phyloP scores from a whole-genome alignment of 2,113 vertebrate genomes.

The Panurus biarmicus region DNA sequence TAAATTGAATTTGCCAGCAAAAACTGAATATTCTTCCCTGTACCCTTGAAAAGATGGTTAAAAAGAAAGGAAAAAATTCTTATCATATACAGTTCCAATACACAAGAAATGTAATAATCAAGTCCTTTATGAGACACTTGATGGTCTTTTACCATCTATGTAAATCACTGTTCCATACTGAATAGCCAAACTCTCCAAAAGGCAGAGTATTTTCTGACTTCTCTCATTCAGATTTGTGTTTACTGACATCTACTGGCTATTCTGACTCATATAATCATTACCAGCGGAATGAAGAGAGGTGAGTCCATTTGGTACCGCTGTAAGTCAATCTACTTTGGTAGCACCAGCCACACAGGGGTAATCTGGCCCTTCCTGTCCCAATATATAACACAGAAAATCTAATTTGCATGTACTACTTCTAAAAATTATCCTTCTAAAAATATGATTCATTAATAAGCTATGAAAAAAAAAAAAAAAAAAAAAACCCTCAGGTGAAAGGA shows the following conservation, averaged over 20 bases:
- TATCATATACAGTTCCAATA: background rate
- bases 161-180: background rate
- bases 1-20: background rate
- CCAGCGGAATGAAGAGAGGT: background rate
- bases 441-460: background rate
- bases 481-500: background rate
- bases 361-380: background rate
- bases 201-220: background rate
- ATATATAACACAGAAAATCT: background rate
- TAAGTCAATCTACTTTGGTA: background rate
- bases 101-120: background rate
- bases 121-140: background rate
- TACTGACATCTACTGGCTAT: slow-evolving; percentile 56
- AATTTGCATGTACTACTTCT: background rate
- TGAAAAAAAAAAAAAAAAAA: no score
- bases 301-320: background rate
- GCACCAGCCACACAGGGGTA: background rate
- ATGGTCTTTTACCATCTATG: background rate
- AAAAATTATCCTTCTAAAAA: background rate
- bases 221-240: slow-evolving; percentile 18
- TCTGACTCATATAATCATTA: background rate
- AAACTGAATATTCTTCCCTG: background rate
- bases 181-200: background rate
- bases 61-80: background rate
- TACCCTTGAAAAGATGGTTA: background rate